Conservation (phyloP, 2,113 vertebrate genomes). For the Pomatostomus ruficeps region DNA sequence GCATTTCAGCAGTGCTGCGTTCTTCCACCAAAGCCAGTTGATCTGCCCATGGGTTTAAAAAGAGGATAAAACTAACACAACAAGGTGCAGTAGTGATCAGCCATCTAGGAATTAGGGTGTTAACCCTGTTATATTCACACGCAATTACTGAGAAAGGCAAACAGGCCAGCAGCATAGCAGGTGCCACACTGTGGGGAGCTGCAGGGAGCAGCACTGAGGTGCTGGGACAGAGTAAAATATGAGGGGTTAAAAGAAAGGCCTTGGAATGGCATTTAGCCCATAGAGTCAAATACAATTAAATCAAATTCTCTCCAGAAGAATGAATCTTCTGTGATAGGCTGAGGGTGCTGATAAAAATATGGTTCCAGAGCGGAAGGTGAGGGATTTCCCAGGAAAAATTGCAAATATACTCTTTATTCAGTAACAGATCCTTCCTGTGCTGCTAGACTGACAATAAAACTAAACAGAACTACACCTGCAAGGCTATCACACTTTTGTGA, state of each 20-base stretch:
- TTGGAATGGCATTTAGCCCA: neutral
- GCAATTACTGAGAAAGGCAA: conserved; percentile 2
- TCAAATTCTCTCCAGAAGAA: neutral
- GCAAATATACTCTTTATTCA: neutral
- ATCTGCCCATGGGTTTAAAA: neutral
- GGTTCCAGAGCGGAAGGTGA: neutral
- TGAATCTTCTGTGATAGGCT: neutral
- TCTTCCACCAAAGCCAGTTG: neutral
- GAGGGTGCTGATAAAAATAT: neutral
- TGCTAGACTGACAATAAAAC: neutral
- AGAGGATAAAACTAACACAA: neutral
- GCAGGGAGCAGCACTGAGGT: neutral
- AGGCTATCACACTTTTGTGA: neutral
- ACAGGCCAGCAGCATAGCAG: neutral
- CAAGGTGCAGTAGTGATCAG: neutral
- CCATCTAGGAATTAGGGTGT: neutral
- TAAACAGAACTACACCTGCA: neutral
- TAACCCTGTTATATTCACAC: neutral
- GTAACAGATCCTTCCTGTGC: neutral
- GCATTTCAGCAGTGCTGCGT: neutral
- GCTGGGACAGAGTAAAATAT: neutral
- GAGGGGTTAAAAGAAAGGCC: neutral
- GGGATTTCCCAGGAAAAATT: neutral
- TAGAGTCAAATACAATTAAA: neutral
- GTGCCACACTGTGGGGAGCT: neutral